Base-by-base conservation (phyloP, 2,797 vertebrate genomes). In the Rhabdomys pumilio region DNA sequence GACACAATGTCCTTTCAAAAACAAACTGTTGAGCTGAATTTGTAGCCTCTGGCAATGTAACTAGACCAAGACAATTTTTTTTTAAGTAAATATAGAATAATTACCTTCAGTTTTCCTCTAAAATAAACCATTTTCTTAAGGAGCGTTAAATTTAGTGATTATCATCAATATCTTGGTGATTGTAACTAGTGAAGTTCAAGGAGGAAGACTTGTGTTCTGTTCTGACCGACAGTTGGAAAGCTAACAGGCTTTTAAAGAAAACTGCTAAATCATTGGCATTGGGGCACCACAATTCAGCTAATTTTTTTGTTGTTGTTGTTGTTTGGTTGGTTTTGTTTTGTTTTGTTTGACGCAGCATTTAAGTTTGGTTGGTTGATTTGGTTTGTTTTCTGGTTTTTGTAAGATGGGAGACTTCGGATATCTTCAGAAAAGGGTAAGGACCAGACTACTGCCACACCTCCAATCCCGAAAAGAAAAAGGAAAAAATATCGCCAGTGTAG, bases 371-470 rank as follows among this genome's bases (percentile, higher is more conserved):
- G 38, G 38, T 38, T 38, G 38, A 38, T 38, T 38, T 34, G 12
- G 44, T 67, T 67, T 69, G 6, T n/a, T 69, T n/a, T 20, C 50
- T 50, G 10, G 9, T 50, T 50, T 50, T 50, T 50, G 13, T 93
- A 94, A 86, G 15, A 59, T 34, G 6, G 17, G 69, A 72, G 69
- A 72, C 69, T 72, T 72, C 20, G 19, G 76, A 47, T 55, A 73
- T 77, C 69, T 89, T 50, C 65, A 89, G 79, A 89, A 96, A 95
- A 83, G 57, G 86, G 50, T 85, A 82, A 44, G 89, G 87, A 94
- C 72, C 2, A 77, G 73, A 29, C 89, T 95, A 89, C 72, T 38
- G 59, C 4, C 53, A 41, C 19, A 61, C 12, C 55, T 13, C 55
- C 29, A 65, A 50, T n/a, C 31, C 19, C 3, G 44, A 82, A 82